Percentiles rank a stretch among this genome's conserved stretches.
Evolutionary conservation across 2,113 vertebrate genomes (phyloP).

Genomic region (Cebidichthys violaceus): DNA sequence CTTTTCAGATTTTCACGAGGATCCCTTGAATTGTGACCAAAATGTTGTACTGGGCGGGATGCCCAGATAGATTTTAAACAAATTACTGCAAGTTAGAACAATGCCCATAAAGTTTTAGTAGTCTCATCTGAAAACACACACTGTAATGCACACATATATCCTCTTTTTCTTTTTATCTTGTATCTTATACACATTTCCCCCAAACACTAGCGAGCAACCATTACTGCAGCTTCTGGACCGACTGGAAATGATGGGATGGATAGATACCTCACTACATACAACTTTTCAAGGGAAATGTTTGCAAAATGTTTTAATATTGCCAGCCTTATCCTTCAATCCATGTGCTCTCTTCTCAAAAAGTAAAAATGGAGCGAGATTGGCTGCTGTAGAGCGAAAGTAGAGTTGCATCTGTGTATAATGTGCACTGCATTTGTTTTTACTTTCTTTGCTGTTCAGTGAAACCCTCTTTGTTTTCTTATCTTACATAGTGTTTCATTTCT

Average conservation of each 20-base stretch:
- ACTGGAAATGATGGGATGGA: neutral
- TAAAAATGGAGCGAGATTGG: neutral
- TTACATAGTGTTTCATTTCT: constrained; percentile 20
- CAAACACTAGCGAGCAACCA: neutral
- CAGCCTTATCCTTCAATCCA: neutral
- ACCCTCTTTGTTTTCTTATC: neutral
- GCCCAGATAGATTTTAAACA: neutral
- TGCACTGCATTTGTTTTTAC: neutral
- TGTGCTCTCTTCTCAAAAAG: neutral
- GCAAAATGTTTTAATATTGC: neutral
- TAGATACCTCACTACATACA: too few relatives aligned
- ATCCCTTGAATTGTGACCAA: too few relatives aligned
- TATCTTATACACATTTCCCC: neutral
- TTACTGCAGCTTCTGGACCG: neutral
- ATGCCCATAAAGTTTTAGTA: neutral
- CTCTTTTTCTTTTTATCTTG: neutral
- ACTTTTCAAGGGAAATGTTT: too few relatives aligned
- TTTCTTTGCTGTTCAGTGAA: neutral
- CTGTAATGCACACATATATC: neutral
- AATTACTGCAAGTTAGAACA: neutral
- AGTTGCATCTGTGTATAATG: neutral
- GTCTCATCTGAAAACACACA: neutral
- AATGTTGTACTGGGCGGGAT: neutral
- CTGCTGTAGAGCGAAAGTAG: neutral
- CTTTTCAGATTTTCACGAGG: too few relatives aligned